phyloP scores from a whole-genome alignment of 2,113 vertebrate species.

The Antechinus stuartii region DNA sequence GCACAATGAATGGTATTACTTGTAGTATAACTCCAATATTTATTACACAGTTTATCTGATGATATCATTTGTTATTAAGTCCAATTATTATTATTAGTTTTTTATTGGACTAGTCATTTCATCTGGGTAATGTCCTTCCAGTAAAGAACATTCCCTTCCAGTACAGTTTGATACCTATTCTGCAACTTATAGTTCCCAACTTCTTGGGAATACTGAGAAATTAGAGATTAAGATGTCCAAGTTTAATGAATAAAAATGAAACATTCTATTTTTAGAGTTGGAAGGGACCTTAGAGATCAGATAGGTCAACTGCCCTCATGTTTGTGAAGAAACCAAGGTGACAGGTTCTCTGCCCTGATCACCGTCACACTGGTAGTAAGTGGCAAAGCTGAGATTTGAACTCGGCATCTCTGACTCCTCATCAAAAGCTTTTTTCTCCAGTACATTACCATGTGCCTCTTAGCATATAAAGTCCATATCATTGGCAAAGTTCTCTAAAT shows the following conservation, averaged over 20 bases:
- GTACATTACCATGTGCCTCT: not conserved
- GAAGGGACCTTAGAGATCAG: not conserved
- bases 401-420: not conserved
- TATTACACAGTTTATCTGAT: not conserved
- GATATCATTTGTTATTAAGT: not conserved
- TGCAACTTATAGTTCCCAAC: not conserved
- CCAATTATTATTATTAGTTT: not conserved
- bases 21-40: not conserved
- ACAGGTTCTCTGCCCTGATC: not conserved
- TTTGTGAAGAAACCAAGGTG: not conserved
- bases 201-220: not conserved
- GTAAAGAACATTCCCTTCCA: not conserved
- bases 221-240: not conserved
- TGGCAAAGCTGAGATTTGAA: not conserved
- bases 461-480: not conserved
- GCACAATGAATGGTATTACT: not conserved
- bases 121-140: not conserved
- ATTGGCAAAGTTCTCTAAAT: not conserved
- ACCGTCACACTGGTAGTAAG: not conserved
- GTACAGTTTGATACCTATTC: not conserved
- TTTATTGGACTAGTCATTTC: not conserved
- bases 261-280: not conserved
- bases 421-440: not conserved
- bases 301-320: not conserved
- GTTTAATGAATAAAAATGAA: not conserved